A percentile compares a stretch with the other conserved stretches of the same genome.
Conservation (phyloP, 1,140 invertebrate species). For the Leguminivora glycinivorella region DNA sequence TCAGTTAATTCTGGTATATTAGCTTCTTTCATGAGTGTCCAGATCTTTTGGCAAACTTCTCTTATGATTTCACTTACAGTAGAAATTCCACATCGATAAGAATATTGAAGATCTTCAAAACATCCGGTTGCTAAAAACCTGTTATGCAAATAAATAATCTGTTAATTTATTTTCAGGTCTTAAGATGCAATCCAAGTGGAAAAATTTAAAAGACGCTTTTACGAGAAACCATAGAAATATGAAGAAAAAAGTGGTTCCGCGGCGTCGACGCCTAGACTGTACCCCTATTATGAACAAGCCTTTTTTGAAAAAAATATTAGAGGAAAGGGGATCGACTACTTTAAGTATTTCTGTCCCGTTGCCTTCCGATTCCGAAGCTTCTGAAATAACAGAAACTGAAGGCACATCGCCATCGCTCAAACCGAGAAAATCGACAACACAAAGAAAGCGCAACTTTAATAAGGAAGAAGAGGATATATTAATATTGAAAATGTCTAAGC, state of each 20-base stretch:
- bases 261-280: neutral
- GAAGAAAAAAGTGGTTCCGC: slow-evolving; percentile 16
- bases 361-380: neutral
- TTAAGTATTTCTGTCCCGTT: neutral
- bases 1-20: neutral
- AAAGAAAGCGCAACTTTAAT: too few relatives aligned
- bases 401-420: too few relatives aligned
- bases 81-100: neutral
- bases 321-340: slow-evolving; percentile 1
- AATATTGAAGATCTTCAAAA: neutral
- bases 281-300: neutral
- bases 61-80: neutral
- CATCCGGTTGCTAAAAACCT: slow-evolving; percentile 1
- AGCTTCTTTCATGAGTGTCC: slow-evolving; percentile 4
- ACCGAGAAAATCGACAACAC: too few relatives aligned
- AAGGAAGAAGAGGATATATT: too few relatives aligned
- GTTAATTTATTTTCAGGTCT: slow-evolving; percentile 15
- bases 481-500: too few relatives aligned
- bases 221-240: slow-evolving; percentile 13
- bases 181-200: slow-evolving; percentile 14
- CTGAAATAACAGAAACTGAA: neutral
- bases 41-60: neutral
- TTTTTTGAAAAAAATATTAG: slow-evolving; percentile 17
- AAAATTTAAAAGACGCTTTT: slow-evolving; percentile 21
- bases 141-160: slow-evolving; percentile 14